Conservation (phyloP, 2,888 invertebrate species). For the Lacanobia oleracea region DNA sequence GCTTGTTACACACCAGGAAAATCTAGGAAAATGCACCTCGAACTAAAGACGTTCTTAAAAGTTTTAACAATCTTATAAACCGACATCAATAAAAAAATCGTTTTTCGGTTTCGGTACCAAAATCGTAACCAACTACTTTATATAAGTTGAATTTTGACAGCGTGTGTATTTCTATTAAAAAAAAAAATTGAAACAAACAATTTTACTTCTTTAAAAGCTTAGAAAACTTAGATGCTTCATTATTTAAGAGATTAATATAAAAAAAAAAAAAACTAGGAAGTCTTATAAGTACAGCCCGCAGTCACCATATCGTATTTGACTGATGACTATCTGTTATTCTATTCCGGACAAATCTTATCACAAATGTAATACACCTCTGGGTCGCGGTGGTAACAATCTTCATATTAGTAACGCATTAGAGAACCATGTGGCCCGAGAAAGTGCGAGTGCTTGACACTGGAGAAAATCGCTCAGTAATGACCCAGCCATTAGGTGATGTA, state of each 20-base stretch:
- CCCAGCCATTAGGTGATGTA: constrained; percentile 37
- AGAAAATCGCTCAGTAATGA: constrained; percentile 47
- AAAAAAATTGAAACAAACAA: no score
- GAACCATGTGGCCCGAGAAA: constrained; percentile 40
- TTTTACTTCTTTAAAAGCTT: no score
- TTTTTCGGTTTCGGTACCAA: no score
- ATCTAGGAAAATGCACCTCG: constrained; percentile 11
- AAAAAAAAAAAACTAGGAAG: no score
- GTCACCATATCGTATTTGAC: constrained; percentile 12
- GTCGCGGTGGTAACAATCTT: constrained; percentile 41
- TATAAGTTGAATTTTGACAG: no score
- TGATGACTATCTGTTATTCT: background rate
- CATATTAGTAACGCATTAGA: constrained; percentile 60
- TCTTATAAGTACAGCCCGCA: no score
- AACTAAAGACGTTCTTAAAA: constrained; percentile 28
- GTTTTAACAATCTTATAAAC: constrained; percentile 12
- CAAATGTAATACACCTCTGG: background rate
- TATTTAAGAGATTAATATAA: no score
- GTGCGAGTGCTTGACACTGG: constrained; percentile 19
- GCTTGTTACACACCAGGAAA: no score
- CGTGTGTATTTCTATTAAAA: no score
- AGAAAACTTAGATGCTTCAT: no score
- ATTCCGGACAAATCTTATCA: background rate
- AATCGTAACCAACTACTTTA: no score
- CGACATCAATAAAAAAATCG: background rate